Evolutionary conservation across 1,140 invertebrate genomes (phyloP), one percentile per base, ranked within the genome.

Genomic region (Ectropis grisescens): DNA sequence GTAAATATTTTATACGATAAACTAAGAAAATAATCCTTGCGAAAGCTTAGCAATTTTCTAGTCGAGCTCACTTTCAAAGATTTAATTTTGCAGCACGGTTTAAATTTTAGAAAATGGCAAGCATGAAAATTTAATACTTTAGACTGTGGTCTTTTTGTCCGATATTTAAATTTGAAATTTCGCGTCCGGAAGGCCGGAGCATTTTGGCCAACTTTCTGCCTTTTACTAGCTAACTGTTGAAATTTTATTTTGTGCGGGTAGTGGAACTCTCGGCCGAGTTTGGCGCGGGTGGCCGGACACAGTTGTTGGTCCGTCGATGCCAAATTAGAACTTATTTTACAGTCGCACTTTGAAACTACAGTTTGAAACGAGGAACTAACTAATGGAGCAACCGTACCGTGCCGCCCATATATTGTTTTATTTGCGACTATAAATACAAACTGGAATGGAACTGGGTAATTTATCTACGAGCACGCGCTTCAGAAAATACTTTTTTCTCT

Each of bases 171-270:
- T 50, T 43, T 34, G 29, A 55, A 47, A 55, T 49, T 47, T 33
- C 30, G 27, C 37, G 12, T 42, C 15, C 36, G 29, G 30, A 40
- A 32, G 32, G 29, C 37, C 23, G 37, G 33, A 33, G 40, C 41
- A 37, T 52, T 52, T 45, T 19, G 32, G 13, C 24, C 29, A 53
- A 48, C 47, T 49, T 50, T 41, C 26, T 25, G 28, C 19, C 32
- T 27, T 26, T 43, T 27, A 19, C 16, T 19, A 23, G 30, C 29
- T 36, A 47, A 56, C 45, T 57, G 39, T 35, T 42, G 36, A 39
- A 61, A 50, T 55, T 61, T 61, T 55, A 51, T 58, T 55, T 49
- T 28, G 41, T 24, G 11, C 16, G 29, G 35, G 41, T 39, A 36
- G 33, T 16, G 23, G 10, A 44, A 42, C 37, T 41, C 41, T 38